phyloP scores from a whole-genome alignment of 2,888 invertebrate genomes.

The Diplolepis rosae region DNA sequence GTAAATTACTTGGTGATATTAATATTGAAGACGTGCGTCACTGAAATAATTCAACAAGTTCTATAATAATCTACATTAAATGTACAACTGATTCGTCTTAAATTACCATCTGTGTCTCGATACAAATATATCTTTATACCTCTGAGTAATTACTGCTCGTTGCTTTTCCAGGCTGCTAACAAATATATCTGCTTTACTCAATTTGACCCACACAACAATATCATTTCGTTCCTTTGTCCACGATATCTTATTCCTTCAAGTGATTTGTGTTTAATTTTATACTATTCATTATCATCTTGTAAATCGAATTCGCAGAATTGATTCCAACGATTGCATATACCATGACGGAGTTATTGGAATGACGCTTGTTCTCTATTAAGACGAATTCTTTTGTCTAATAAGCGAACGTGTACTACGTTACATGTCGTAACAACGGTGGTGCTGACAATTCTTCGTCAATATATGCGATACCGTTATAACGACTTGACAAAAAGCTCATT shows the following conservation, averaged over 20 bases:
- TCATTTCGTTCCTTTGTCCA: too few species aligned
- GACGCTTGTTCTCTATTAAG: neutral
- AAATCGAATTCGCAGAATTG: neutral
- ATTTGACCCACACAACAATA: too few species aligned
- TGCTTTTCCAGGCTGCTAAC: neutral
- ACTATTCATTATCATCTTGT: slow-evolving; percentile 13
- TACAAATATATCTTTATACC: slow-evolving; percentile 37
- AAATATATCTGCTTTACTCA: neutral
- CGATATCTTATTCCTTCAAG: neutral
- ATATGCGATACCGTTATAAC: neutral
- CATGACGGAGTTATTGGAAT: neutral
- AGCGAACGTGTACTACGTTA: neutral
- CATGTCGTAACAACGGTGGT: slow-evolving; percentile 1
- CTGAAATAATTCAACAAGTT: too few species aligned
- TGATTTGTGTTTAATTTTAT: slow-evolving; percentile 34
- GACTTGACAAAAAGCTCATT: neutral
- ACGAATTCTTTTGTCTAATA: neutral
- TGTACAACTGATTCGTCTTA: too few species aligned
- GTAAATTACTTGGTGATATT: too few species aligned
- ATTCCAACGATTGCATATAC: neutral
- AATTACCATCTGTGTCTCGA: neutral
- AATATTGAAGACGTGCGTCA: too few species aligned
- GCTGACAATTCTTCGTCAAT: neutral
- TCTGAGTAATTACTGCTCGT: neutral
- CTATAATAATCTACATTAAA: too few species aligned